phyloP scores from a whole-genome alignment of 2,113 vertebrate genomes.

The Mirounga angustirostris region DNA sequence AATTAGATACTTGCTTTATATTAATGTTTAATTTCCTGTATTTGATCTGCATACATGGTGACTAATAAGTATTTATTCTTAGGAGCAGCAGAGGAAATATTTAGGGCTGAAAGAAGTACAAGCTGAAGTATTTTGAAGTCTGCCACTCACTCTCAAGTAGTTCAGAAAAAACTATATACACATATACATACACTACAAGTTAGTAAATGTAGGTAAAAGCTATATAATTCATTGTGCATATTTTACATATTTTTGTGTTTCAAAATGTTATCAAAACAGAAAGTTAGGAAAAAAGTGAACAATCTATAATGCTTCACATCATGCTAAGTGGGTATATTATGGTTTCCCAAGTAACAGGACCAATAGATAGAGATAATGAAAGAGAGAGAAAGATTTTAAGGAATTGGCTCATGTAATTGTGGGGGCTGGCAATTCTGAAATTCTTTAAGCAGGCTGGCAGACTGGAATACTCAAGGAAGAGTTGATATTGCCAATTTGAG shows the following conservation, averaged over 20 bases:
- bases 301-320: neutral
- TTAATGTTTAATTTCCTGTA: neutral
- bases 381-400: neutral
- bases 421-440: neutral
- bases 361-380: neutral
- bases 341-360: neutral
- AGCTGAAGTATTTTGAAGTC: neutral
- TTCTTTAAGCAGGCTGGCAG: neutral
- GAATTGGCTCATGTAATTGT: neutral
- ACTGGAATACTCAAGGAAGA: neutral
- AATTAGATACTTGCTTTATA: neutral
- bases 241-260: neutral
- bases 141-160: neutral
- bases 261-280: neutral
- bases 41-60: neutral
- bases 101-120: neutral
- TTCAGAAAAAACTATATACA: neutral
- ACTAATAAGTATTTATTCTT: neutral
- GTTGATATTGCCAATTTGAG: neutral
- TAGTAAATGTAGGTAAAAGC: neutral
- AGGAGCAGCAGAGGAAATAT: neutral
- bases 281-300: neutral
- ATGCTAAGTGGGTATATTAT: neutral
- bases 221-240: neutral
- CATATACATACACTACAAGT: neutral